Base-by-base conservation (phyloP, 1,140 invertebrate species). In the Musca domestica region DNA sequence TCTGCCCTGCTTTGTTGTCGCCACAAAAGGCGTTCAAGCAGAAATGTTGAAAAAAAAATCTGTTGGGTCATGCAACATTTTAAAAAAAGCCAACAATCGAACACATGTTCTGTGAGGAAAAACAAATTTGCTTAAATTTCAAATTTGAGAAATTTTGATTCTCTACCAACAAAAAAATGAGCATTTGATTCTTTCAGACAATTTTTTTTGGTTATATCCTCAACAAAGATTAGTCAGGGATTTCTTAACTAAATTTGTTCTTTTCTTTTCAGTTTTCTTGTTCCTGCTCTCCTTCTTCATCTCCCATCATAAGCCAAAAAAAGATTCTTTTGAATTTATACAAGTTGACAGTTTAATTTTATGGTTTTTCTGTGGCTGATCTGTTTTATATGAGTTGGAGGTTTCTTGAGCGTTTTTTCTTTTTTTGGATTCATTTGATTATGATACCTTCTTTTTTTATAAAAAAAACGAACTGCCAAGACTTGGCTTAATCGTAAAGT, bases 261-360 rank as follows among this genome's bases (percentile, higher is more conserved):
- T n/a, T 61, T 41, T 17, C 15, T 27, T 47, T n/a, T 22, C 0
- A 41, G 47, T 56, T 15, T 27, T 30, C 20, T 49, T 56, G 12
- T 65, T 52, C 34, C 25, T 15, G 7, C 7, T 51, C 49, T 56
- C 22, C 3, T 56, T 56, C 0, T 23, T 56, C 6, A 6, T 14
- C 56, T 61, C 30, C 46, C 34, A 10, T 41, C 34, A 41, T 12
- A 41, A 41, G 63, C 64, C 77, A 79, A 80, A 76, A 79, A 79
- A 79, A 12, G 10, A n/a, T 61, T 34, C 27, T 61, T 61, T 61
- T 61, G 56, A 61, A 61, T 61, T 61, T 61, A 80, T 80, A 76
- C 77, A 79, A 80, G 77, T 80, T 80, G 77, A 80, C 77, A 80
- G 77, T 80, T 80, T 80, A 80, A 80, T 80, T 80, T 80, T 80